Conservation (phyloP, 2,888 invertebrate species). For the Pilophorus perplexus region DNA sequence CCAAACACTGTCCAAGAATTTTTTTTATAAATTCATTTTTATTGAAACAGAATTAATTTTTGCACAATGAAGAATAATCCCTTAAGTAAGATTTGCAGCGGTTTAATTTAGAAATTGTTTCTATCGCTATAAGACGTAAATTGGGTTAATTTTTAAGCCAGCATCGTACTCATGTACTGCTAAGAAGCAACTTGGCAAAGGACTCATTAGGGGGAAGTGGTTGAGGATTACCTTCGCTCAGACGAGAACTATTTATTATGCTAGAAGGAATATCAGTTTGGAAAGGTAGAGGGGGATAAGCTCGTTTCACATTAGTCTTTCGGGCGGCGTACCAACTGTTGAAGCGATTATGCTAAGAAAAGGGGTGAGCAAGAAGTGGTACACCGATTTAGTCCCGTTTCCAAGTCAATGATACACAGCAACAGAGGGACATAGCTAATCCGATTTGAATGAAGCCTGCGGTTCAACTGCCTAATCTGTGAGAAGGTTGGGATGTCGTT, state of each 20-base stretch:
- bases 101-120: too few species aligned
- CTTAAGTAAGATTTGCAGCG: too few species aligned
- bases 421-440: constrained; percentile 20
- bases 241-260: background rate
- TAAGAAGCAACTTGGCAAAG: too few species aligned
- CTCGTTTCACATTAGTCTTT: background rate
- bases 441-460: constrained; percentile 21
- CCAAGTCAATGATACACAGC: background rate
- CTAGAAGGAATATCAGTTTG: background rate
- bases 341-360: background rate
- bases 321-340: background rate
- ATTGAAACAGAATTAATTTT: too few species aligned
- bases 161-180: too few species aligned
- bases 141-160: too few species aligned
- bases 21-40: too few species aligned
- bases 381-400: background rate
- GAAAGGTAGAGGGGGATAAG: background rate
- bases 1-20: too few species aligned
- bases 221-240: too few species aligned
- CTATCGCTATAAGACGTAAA: too few species aligned
- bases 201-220: too few species aligned
- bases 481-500: background rate
- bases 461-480: constrained; percentile 11
- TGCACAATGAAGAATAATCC: too few species aligned
- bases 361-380: background rate